Percentiles rank a stretch among this genome's conserved stretches.
phyloP scores from a whole-genome alignment of 2,888 invertebrate genomes.

The Omphaloscelis lunosa region DNA sequence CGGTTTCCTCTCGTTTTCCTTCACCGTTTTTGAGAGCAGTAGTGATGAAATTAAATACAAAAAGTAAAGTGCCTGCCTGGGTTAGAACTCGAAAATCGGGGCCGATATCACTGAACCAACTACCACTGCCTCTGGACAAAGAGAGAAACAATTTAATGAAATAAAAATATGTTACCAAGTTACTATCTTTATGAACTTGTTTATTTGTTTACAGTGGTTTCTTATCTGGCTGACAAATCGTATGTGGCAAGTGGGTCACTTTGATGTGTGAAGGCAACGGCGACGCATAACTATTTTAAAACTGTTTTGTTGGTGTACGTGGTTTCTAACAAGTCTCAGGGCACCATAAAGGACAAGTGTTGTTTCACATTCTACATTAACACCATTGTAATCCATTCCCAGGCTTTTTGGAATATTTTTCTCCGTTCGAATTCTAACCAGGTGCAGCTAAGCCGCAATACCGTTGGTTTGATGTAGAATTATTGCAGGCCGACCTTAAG shows the following conservation, averaged over 20 bases:
- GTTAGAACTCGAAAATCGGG: no score
- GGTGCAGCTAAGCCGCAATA: neutral
- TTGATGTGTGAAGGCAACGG: constrained; percentile 47
- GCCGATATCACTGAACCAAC: no score
- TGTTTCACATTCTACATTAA: constrained; percentile 19
- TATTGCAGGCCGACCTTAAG: constrained; percentile 27
- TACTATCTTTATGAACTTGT: constrained; percentile 37
- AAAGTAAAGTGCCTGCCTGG: no score
- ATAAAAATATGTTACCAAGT: neutral
- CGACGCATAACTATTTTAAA: constrained; percentile 42
- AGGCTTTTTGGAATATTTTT: constrained; percentile 10
- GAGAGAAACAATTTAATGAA: constrained; percentile 22
- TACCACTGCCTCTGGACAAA: neutral
- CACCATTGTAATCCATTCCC: constrained; percentile 17
- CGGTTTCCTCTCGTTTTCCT: no score
- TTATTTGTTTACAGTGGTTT: constrained; percentile 36
- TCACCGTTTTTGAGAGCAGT: no score
- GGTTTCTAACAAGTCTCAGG: constrained; percentile 21
- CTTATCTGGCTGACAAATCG: constrained; percentile 50
- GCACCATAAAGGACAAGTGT: constrained; percentile 30
- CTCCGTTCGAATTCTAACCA: constrained; percentile 10
- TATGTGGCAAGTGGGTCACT: constrained; percentile 53
- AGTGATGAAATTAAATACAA: no score
- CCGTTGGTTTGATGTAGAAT: constrained; percentile 22
- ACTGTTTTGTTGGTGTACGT: constrained; percentile 33